Percentiles rank a stretch among this genome's conserved stretches.
Evolutionary conservation across 2,888 invertebrate genomes (phyloP).

Genomic region (Hypena proboscidalis): DNA sequence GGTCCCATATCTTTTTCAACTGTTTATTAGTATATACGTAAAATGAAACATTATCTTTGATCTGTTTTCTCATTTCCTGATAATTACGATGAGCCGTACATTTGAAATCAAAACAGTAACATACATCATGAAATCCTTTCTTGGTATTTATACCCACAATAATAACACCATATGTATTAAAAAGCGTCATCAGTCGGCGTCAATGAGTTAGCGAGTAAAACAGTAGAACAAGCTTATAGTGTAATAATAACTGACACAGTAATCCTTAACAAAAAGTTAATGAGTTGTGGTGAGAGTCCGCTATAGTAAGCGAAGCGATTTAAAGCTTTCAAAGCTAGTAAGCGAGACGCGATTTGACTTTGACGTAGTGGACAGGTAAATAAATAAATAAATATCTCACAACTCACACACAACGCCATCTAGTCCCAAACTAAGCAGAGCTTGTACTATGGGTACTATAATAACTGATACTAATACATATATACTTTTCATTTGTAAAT

Average conservation of each 20-base stretch:
- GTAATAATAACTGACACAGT: slow-evolving; percentile 39
- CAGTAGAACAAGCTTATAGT: slow-evolving; percentile 30
- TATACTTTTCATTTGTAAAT: no score
- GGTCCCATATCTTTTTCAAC: no score
- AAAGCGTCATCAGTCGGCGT: slow-evolving; percentile 34
- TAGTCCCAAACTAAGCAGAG: no score
- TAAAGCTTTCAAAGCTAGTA: not conserved
- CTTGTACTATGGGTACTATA: no score
- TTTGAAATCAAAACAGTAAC: not conserved
- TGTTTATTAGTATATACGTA: no score
- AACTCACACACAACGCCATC: no score
- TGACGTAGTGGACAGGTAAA: no score
- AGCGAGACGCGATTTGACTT: no score
- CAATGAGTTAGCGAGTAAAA: slow-evolving; percentile 30
- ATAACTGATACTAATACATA: no score
- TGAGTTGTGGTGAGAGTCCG: slow-evolving; percentile 29
- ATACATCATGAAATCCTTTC: not conserved
- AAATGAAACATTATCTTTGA: no score
- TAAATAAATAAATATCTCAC: no score
- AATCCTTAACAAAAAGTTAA: slow-evolving; percentile 37
- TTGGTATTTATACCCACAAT: not conserved
- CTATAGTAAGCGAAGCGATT: slow-evolving; percentile 7
- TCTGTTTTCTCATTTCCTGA: no score
- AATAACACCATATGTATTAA: slow-evolving; percentile 4
- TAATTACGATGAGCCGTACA: not conserved